Conservation (phyloP, 2,797 vertebrate species). For the Chloroceryle inda region DNA sequence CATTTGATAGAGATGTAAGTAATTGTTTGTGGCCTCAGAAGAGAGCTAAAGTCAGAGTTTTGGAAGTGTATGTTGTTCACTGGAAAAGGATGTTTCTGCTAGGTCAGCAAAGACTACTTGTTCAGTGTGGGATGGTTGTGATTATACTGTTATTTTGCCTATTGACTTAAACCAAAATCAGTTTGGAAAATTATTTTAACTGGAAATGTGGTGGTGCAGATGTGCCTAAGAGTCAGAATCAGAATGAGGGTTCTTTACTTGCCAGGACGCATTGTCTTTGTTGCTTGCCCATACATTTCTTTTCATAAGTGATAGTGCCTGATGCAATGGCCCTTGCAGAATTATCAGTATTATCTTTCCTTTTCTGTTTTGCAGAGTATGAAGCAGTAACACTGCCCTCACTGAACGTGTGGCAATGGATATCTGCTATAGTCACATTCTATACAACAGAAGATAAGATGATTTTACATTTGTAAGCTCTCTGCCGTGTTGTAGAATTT, state of each 20-base stretch:
- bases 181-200: background rate
- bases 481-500: conserved; percentile 80
- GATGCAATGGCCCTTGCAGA: background rate
- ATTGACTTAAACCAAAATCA: background rate
- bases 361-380: background rate
- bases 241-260: background rate
- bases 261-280: background rate
- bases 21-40: background rate
- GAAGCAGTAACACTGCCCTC: background rate
- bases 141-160: background rate
- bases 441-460: conserved; percentile 64
- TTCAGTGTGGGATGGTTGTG: background rate
- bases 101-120: background rate
- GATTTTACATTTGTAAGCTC: conserved; percentile 78
- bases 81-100: background rate
- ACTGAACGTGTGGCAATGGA: background rate
- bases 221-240: background rate
- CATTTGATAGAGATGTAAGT: background rate
- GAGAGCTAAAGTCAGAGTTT: background rate
- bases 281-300: background rate
- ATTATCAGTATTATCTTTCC: background rate
- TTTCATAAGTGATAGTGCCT: background rate
- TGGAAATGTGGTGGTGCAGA: background rate
- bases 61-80: background rate
- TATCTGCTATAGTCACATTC: conserved; percentile 46